These are phyloP conservation scores for Acromyrmex charruanus DNA, from an alignment of 1,140 invertebrate genomes.

Conservation along the genomic window DNA sequence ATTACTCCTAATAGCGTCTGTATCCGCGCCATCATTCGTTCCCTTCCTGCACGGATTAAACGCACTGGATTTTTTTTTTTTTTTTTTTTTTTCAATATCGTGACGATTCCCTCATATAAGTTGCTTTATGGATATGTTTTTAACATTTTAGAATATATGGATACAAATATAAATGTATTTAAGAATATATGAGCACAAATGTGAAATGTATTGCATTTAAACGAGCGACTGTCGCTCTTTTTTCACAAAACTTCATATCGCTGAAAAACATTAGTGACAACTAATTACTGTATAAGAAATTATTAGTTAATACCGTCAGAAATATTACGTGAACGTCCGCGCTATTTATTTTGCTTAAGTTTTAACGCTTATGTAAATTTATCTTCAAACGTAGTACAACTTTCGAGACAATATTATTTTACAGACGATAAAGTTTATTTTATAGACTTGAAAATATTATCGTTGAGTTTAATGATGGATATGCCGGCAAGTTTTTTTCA, in stretches of 20 bases:
- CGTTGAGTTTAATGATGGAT: background rate
- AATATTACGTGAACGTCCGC: background rate
- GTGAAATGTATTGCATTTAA: background rate
- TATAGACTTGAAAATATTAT: slow-evolving; percentile 12
- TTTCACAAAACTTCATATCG: background rate
- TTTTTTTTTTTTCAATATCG: background rate
- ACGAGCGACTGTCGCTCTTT: background rate
- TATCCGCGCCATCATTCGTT: slow-evolving; percentile 37
- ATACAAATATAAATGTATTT: too few species aligned
- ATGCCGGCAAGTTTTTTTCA: background rate
- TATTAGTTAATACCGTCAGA: background rate
- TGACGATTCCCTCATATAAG: background rate
- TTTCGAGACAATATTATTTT: background rate
- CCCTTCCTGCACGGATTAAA: slow-evolving; percentile 44
- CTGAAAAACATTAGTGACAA: background rate
- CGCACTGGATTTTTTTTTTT: background rate
- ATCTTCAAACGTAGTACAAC: background rate
- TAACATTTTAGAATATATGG: background rate
- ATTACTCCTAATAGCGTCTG: slow-evolving; percentile 66
- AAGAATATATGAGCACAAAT: background rate
- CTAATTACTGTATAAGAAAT: background rate
- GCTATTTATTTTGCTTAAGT: background rate
- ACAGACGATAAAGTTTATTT: background rate
- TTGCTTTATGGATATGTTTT: slow-evolving; percentile 6
- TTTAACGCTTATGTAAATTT: background rate